Conservation (phyloP, 2,113 vertebrate species). For the Chinchilla lanigera region DNA sequence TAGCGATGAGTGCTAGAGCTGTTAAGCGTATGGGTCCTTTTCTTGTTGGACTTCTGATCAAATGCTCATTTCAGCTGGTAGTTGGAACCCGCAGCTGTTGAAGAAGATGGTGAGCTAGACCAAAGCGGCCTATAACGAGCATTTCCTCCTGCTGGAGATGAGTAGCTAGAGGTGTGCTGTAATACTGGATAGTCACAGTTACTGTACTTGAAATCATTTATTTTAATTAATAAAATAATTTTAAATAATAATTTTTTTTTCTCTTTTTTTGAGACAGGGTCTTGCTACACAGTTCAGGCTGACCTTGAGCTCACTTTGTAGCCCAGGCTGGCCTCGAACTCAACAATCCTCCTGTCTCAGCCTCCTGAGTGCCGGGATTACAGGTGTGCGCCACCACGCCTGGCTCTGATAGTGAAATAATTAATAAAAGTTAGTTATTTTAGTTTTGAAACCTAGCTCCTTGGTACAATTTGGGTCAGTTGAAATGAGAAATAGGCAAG, state of each 20-base stretch:
- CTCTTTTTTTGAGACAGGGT: no score
- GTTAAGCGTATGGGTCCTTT: neutral
- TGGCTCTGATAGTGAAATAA: no score
- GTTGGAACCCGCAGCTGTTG: neutral
- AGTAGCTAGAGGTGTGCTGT: neutral
- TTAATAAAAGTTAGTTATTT: neutral
- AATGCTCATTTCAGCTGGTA: neutral
- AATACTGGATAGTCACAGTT: neutral
- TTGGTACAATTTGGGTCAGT: neutral
- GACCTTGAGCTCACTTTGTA: no score
- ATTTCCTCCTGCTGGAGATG: neutral
- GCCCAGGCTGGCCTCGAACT: no score
- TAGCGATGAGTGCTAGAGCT: neutral
- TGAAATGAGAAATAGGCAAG: slow-evolving; percentile 35
- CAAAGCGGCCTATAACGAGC: neutral
- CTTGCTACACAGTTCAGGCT: no score
- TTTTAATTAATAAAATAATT: slow-evolving; percentile 2
- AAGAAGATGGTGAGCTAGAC: neutral
- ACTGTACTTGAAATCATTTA: neutral
- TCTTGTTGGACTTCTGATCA: slow-evolving; percentile 55
- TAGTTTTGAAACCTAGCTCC: neutral
- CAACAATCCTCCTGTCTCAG: no score
- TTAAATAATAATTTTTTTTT: neutral
- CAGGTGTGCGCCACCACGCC: no score
- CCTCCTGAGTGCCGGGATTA: no score